Conservation (phyloP, 2,113 vertebrate species). For the Hyperoodon ampullatus region DNA sequence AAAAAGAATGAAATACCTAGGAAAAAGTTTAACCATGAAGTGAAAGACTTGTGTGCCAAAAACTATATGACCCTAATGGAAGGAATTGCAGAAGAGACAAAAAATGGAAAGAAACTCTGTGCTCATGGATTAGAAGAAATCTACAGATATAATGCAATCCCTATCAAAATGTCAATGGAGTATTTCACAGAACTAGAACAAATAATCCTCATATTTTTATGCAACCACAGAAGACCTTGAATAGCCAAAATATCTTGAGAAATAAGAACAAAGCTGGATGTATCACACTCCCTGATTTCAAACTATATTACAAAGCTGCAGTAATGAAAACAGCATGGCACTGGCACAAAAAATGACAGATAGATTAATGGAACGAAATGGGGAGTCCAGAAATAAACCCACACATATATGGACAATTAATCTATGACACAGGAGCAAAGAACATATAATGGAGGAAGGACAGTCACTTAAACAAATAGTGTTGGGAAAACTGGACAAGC, state of each 20-base stretch:
- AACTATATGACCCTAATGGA: background rate
- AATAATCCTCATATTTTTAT: background rate
- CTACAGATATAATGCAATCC: background rate
- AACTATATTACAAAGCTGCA: background rate
- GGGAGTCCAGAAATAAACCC: background rate
- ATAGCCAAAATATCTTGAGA: background rate
- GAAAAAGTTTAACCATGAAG: background rate
- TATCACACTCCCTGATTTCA: background rate
- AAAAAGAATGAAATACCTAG: background rate
- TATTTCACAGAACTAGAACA: background rate
- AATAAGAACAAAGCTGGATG: background rate
- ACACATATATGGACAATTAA: background rate
- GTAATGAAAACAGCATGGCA: background rate
- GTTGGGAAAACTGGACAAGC: too few species aligned
- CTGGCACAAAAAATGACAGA: background rate
- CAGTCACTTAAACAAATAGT: too few species aligned
- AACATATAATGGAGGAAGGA: too few species aligned
- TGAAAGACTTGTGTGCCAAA: background rate
- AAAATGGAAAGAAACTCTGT: background rate
- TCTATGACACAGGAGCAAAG: too few species aligned
- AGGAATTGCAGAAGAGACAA: background rate
- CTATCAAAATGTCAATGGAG: background rate
- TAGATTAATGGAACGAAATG: background rate
- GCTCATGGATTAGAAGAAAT: background rate
- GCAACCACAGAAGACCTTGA: background rate